These are phyloP conservation scores for Acronicta psi DNA, from an alignment of 2,888 invertebrate species.

Conservation along the genomic window DNA sequence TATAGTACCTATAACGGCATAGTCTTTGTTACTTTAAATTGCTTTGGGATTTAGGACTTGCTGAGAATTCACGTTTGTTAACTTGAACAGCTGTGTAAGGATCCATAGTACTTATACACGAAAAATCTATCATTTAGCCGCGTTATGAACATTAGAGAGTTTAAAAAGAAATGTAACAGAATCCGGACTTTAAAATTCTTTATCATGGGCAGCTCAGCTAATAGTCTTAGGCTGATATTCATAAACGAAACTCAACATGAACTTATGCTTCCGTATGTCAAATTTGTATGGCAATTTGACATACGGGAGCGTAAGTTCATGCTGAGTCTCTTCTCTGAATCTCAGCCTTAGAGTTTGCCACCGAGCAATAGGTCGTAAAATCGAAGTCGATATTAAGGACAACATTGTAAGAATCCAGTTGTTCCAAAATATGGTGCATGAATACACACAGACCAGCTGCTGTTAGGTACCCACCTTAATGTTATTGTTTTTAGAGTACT, in stretches of 20 bases:
- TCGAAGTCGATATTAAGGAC: constrained; percentile 37
- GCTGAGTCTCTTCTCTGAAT: no score
- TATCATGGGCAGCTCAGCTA: no score
- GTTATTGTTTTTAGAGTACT: constrained; percentile 11
- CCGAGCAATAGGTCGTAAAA: constrained; percentile 47
- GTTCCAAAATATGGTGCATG: constrained; percentile 45
- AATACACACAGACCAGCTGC: constrained; percentile 22
- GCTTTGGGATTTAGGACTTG: constrained; percentile 26
- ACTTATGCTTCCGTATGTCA: no score
- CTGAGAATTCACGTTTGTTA: no score
- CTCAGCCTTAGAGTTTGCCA: constrained; percentile 18
- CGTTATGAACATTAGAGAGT: neutral
- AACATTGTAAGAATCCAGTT: constrained; percentile 41
- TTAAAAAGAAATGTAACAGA: neutral
- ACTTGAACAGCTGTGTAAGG: constrained; percentile 7
- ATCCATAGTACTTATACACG: neutral
- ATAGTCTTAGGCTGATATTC: no score
- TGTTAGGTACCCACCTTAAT: neutral
- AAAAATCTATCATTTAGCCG: no score
- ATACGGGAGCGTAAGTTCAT: no score
- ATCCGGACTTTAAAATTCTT: constrained; percentile 11
- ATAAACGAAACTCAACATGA: no score
- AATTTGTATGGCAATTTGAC: no score
- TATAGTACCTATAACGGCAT: constrained; percentile 48
- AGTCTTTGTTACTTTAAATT: constrained; percentile 47